These are phyloP conservation scores for Glyphotaelius pellucidus DNA, from an alignment of 2,888 invertebrate genomes.

Conservation along the genomic window DNA sequence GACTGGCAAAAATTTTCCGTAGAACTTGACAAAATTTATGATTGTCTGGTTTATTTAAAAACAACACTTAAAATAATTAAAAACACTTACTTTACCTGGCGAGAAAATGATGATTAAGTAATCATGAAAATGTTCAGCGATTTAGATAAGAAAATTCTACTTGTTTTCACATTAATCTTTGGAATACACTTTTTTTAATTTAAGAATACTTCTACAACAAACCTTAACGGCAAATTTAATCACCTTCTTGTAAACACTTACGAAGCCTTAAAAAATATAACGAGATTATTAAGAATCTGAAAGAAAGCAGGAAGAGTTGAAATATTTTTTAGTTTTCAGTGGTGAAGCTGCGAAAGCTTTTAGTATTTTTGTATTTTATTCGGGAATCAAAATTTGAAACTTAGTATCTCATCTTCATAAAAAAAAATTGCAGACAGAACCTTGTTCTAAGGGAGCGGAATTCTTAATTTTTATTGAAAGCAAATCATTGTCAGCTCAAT, in stretches of 20 bases:
- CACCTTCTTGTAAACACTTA: neutral
- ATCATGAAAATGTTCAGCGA: neutral
- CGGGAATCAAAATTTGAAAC: no score
- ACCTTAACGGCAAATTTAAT: neutral
- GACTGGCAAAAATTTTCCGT: neutral
- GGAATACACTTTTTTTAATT: neutral
- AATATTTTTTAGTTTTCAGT: neutral
- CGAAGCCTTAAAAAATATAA: neutral
- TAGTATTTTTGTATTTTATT: no score
- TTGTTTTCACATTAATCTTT: neutral
- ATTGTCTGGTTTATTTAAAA: neutral
- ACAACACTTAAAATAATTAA: neutral
- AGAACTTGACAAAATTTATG: neutral
- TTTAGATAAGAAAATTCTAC: neutral
- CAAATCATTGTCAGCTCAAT: no score
- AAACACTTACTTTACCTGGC: neutral
- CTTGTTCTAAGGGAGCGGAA: no score
- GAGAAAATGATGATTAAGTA: neutral
- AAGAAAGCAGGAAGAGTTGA: neutral
- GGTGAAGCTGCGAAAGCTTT: neutral
- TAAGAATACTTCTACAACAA: neutral
- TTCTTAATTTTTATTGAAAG: no score
- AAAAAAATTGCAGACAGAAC: no score
- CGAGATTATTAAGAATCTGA: neutral
- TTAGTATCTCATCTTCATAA: no score